Evolutionary conservation across 2,797 vertebrate genomes (phyloP).

Genomic region (Aeoliscus strigatus): DNA sequence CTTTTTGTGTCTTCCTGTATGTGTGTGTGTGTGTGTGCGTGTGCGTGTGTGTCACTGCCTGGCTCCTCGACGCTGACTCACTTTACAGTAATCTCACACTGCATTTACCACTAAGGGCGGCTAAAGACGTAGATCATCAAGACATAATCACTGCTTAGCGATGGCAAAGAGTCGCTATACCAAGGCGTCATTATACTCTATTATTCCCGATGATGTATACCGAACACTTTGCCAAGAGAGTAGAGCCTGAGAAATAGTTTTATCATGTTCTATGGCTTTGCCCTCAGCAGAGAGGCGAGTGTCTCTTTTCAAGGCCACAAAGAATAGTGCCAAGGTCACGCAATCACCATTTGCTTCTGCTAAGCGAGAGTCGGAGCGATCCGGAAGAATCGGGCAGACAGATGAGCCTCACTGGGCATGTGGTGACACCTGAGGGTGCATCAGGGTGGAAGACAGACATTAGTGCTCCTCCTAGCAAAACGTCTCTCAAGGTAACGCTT

Average conservation of each 20-base stretch:
- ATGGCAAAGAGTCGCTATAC: slow-evolving; percentile 31
- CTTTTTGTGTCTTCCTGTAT: slow-evolving; percentile 18
- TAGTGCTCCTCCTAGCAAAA: slow-evolving; percentile 60
- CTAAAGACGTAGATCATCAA: slow-evolving; percentile 53
- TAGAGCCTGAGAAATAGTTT: slow-evolving; percentile 29
- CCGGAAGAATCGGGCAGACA: slow-evolving; percentile 58
- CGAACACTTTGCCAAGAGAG: slow-evolving; percentile 45
- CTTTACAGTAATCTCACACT: slow-evolving; percentile 42
- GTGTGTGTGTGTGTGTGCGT: slow-evolving; percentile 4
- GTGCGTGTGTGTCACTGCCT: slow-evolving; percentile 18
- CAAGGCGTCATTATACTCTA: slow-evolving; percentile 52
- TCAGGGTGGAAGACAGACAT: slow-evolving; percentile 70
- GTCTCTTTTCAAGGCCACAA: slow-evolving; percentile 57
- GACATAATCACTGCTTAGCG: slow-evolving; percentile 25
- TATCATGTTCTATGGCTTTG: slow-evolving; percentile 17
- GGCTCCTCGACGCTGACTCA: slow-evolving; percentile 44
- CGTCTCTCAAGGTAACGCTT: slow-evolving; percentile 57
- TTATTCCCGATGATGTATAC: slow-evolving; percentile 61
- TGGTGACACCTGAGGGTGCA: slow-evolving; percentile 61
- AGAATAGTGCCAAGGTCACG: slow-evolving; percentile 65
- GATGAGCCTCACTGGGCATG: slow-evolving; percentile 57
- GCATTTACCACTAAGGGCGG: slow-evolving; percentile 49
- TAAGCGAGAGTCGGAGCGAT: slow-evolving; percentile 56
- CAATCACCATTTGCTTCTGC: slow-evolving; percentile 70
- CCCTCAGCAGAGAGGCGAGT: slow-evolving; percentile 27